Percentiles rank a stretch among this genome's conserved stretches.
Conservation (phyloP, 37 sponge, comb jelly and placozoan species). For the Halisarca cf. caerulea region DNA sequence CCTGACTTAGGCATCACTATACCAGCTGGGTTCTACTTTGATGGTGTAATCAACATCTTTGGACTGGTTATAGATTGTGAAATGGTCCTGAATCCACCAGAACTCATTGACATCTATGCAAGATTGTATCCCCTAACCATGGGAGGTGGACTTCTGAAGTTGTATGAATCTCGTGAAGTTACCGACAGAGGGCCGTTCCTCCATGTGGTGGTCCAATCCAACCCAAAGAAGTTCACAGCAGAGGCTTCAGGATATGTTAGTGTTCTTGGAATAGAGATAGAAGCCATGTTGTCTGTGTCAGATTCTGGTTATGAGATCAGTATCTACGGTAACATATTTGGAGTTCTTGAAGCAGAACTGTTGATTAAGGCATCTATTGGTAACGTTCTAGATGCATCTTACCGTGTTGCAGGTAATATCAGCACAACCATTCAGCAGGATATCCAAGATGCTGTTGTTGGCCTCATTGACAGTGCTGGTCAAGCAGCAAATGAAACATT, state of each 20-base stretch:
- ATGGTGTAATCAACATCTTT: conserved; percentile 40
- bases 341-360: conserved; percentile 5
- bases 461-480: neutral
- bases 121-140: conserved; percentile 19
- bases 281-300: conserved; percentile 11
- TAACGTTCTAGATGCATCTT: neutral
- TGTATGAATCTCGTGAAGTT: conserved; percentile 27
- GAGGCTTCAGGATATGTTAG: conserved; percentile 23
- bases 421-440: neutral
- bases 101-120: neutral
- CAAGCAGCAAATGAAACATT: conserved; percentile 5
- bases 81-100: conserved; percentile 12
- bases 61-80: conserved; percentile 23
- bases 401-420: conserved; percentile 7
- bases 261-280: conserved; percentile 21
- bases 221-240: neutral
- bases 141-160: conserved; percentile 19
- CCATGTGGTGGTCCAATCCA: neutral
- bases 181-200: conserved; percentile 22
- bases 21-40: conserved; percentile 20
- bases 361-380: neutral
- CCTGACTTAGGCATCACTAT: conserved; percentile 17
- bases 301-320: conserved; percentile 4
- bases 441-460: neutral
- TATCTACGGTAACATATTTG: conserved; percentile 18